phyloP scores from a whole-genome alignment of 2,113 vertebrate species.

The Neodontobutis hainanensis region DNA sequence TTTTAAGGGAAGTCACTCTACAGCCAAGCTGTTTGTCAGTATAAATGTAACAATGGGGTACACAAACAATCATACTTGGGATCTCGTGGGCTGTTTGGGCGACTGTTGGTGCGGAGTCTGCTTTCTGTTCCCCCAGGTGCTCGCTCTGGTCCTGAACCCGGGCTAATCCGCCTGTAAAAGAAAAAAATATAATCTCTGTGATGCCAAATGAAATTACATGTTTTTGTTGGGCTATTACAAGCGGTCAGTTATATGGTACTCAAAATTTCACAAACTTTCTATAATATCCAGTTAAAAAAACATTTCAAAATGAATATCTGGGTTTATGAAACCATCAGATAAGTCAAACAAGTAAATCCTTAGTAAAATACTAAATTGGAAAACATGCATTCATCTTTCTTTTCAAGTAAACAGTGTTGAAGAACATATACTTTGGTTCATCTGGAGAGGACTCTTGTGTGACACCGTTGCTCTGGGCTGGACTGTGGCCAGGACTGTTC shows the following conservation, averaged over 20 bases:
- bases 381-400: too few species aligned
- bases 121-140: conserved; percentile 67
- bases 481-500: conserved; percentile 83
- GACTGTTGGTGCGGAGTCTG: conserved; percentile 71
- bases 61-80: conserved; percentile 64
- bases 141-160: conserved; percentile 71
- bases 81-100: conserved; percentile 79
- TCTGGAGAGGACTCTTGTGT: conserved; percentile 82
- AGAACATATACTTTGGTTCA: conserved; percentile 84
- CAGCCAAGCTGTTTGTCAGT: too few species aligned
- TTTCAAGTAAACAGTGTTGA: too few species aligned
- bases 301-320: too few species aligned
- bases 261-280: too few species aligned
- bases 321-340: too few species aligned
- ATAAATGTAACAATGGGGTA: neutral
- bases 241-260: too few species aligned
- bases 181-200: conserved; percentile 4
- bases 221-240: neutral
- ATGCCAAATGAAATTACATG: too few species aligned
- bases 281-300: too few species aligned
- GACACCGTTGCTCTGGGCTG: conserved; percentile 82
- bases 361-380: too few species aligned
- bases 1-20: neutral
- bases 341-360: too few species aligned
- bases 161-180: conserved; percentile 69